Base-by-base conservation (phyloP, 1,140 invertebrate genomes). In the Homalodisca vitripennis region DNA sequence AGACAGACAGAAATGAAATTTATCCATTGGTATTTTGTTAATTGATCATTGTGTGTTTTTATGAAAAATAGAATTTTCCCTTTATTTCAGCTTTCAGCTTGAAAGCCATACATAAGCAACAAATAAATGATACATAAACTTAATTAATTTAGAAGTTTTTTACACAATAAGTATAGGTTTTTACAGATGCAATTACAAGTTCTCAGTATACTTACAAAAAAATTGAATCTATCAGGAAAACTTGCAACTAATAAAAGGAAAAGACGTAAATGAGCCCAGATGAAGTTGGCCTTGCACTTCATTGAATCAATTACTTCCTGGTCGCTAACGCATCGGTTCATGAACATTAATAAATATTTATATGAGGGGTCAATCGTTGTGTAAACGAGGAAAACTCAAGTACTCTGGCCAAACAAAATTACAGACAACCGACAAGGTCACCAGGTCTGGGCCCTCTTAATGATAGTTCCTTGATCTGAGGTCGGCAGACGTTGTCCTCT, bases 1-100 rank as follows among this genome's bases (percentile, higher is more conserved):
- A n/a, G 41, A n/a, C 20, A 14, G 10, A 30, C 55, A 32, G 34
- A 24, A 64, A 46, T 67, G 41, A 68, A 48, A 1, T 14, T 27
- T 13, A 20, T 31, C 20, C 46, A 20, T 30, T 24, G 30, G 24
- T 30, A 66, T 70, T 41, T 68, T 68, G 34, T 53, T 24, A 32
- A 57, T 57, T 51, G 65, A 53, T 57, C 68, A 26, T 62, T 55
- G 13, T 64, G 63, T 14, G 24, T 47, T 29, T 30, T 14, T 17
- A 13, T 46, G 29, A n/a, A 14, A 22, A 13, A 14, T 46, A 17
- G 14, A 24, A 24, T 66, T 46, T 3, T 20, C 6, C n/a, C n/a
- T 29, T 65, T 27, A 32, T 41, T 65, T 65, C 31, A 20, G 26
- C 20, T 10, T 41, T 10, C 34, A 41, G 6, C 17, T 41, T 41